Base-by-base conservation (phyloP, 2,113 vertebrate genomes). In the Pelodiscus sinensis region DNA sequence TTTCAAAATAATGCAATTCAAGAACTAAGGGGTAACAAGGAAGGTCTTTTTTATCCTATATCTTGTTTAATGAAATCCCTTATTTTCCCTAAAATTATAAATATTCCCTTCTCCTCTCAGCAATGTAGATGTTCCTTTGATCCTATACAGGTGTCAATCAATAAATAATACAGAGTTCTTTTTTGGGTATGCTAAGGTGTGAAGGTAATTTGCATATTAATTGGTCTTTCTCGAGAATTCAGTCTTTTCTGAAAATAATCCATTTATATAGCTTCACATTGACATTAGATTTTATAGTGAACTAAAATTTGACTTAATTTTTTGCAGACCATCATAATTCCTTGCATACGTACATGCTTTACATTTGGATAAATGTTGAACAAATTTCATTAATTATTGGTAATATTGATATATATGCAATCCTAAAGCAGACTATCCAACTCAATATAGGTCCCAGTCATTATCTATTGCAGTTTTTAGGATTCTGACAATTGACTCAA, bases 151-250 rank as follows among this genome's bases (percentile, higher is more conserved):
- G 52, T 0, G 19, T 62, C 92, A 56, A 60, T 58, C 89, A n/a
- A 44, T 11, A 58, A 24, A 38, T 56, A 88, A 73, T 86, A 90
- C 65, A 84, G 22, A 88, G 52, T 6, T 52, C 25, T 84, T 29
- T 84, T 95, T 89, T 44, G 95, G 94, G 91, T 88, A 95, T 90
- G 91, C 96, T 91, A 56, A 92, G 88, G 83, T 91, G 56, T 50
- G 84, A 92, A 92, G 81, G 86, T 88, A 65, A 96, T 96, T 97
- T 94, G 86, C 96, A 96, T 96, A 78, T 82, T 96, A 96, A 94
- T 92, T 73, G 80, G 31, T 89, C 2, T 77, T 3, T 35, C 29
- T 44, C 85, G 2, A 52, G 94, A 92, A 95, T 96, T 96, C 95
- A 95, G 91, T 57, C 60, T 97, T 95, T 91, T 84, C 58, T 8